phyloP scores from a whole-genome alignment of 2,797 vertebrate genomes.

The Typhlichthys eigenmanni region DNA sequence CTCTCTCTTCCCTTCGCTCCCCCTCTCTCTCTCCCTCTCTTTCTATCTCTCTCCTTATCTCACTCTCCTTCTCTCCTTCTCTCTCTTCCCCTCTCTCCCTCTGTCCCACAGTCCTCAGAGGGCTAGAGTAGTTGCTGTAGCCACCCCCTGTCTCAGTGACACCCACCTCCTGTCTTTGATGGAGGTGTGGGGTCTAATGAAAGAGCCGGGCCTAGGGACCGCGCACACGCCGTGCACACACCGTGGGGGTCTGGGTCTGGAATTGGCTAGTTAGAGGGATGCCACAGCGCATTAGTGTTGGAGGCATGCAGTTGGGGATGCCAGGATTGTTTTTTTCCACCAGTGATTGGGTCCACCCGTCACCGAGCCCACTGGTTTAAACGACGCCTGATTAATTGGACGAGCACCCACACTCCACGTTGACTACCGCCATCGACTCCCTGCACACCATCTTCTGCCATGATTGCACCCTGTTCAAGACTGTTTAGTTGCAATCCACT shows the following conservation, averaged over 20 bases:
- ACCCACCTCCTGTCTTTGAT: constrained; percentile 59
- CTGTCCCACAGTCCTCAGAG: neutral
- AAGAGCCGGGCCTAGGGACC: constrained; percentile 61
- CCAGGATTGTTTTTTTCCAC: constrained; percentile 66
- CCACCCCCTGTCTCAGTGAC: constrained; percentile 1
- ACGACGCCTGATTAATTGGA: constrained; percentile 76
- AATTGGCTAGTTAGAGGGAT: constrained; percentile 81
- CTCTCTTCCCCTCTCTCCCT: neutral
- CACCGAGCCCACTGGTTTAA: constrained; percentile 70
- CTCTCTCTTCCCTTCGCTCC: neutral
- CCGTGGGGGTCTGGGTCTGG: constrained; percentile 65
- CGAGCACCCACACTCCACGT: constrained; percentile 64
- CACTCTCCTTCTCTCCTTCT: neutral
- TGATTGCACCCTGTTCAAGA: constrained; percentile 35
- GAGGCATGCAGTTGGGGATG: constrained; percentile 62
- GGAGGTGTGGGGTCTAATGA: constrained; percentile 74
- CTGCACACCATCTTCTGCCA: constrained; percentile 37
- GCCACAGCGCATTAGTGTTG: constrained; percentile 73
- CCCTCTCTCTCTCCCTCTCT: neutral
- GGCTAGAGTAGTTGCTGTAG: neutral
- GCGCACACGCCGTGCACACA: constrained; percentile 42
- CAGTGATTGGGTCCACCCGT: constrained; percentile 71
- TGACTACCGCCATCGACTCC: constrained; percentile 59
- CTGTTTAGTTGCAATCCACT: constrained; percentile 23
- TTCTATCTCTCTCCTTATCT: neutral